Base-by-base conservation (phyloP, 1,140 invertebrate species). In the Tetragnatha versicolor region DNA sequence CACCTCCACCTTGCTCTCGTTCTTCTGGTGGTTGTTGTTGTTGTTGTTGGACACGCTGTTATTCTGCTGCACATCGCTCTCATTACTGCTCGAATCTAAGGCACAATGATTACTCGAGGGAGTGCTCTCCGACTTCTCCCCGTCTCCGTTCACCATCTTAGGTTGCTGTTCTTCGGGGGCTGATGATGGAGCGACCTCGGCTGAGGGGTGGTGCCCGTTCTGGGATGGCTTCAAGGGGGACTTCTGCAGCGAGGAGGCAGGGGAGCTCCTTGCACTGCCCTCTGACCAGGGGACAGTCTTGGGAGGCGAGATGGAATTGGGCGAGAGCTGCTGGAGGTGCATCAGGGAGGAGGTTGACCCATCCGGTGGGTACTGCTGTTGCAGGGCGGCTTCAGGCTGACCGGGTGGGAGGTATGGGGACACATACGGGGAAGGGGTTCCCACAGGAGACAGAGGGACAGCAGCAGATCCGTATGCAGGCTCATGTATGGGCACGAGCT, bases 351-450 rank as follows among this genome's bases (percentile, higher is more conserved):
- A 79, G 29, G 58, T 55, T 0, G 69, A 60, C 25, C 14, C 45
- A 27, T 77, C 75, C 33, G 75, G 20, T 14, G 47, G 31, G 20
- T 49, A 79, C n/a, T 20, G 65, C 60, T 65, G 27, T 25, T 35
- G 60, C 17, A 60, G 60, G 10, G 68, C 63, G n/a, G 47, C 17
- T 7, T 10, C 17, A 20, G 58, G 63, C n/a, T 45, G 63, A 60
- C 69, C 63, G 20, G 76, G 76, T 58, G 76, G 63, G 68, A 79
- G 63, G 53, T 79, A 79, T 47, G 63, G 76, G 6, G 75, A 60
- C 55, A 49, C 49, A 25, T 37, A 66, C 6, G 65, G 49, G n/a
- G 72, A 42, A 22, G 51, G 73, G 12, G 31, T 63, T 29, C 12
- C 29, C 6, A 39, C 53, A 58, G 63, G 65, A 12, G 63, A 68